Conservation (phyloP, 2,113 vertebrate species). For the Glaucomys volans region DNA sequence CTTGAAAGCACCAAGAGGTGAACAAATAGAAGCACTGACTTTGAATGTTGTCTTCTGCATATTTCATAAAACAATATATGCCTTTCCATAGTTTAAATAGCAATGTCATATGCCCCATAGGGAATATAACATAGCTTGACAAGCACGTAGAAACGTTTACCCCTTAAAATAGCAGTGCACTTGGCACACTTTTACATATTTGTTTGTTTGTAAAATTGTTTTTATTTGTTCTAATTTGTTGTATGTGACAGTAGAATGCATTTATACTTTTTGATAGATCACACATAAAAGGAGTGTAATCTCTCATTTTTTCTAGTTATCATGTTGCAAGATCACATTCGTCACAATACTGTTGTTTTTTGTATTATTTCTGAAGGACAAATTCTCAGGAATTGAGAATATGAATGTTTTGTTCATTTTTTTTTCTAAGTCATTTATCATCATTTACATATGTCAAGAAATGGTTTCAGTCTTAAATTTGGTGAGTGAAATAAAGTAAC, state of each 20-base stretch:
- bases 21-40: background rate
- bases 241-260: too few relatives aligned
- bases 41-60: background rate
- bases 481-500: constrained; percentile 79
- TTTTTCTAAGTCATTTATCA: background rate
- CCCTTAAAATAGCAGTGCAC: background rate
- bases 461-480: constrained; percentile 77
- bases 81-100: background rate
- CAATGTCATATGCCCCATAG: background rate
- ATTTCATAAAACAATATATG: background rate
- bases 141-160: background rate
- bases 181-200: background rate
- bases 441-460: constrained; percentile 23
- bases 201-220: background rate
- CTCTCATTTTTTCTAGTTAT: too few relatives aligned
- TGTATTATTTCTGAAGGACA: background rate
- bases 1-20: background rate
- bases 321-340: too few relatives aligned
- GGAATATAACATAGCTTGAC: background rate
- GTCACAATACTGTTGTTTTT: background rate
- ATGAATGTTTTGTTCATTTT: background rate
- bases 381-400: background rate
- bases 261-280: too few relatives aligned
- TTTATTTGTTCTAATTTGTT: too few relatives aligned
- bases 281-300: too few relatives aligned